Conservation (phyloP, 2,113 vertebrate genomes). For the Pterocles orientalis region DNA sequence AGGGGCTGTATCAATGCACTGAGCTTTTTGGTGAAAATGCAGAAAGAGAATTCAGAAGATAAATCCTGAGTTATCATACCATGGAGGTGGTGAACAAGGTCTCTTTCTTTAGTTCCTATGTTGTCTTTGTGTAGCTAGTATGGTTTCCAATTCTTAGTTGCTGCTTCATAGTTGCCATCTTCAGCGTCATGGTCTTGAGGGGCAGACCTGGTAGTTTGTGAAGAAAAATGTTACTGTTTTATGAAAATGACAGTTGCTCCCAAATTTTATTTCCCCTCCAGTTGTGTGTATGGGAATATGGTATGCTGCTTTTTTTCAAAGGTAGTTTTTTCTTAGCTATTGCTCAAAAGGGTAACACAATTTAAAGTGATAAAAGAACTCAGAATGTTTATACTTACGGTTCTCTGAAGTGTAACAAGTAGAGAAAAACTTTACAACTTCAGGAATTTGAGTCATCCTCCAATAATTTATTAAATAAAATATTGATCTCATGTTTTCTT, state of each 20-base stretch:
- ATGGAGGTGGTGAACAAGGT: not conserved
- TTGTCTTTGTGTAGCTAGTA: not conserved
- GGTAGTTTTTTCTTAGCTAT: not conserved
- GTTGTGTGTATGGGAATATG: not conserved
- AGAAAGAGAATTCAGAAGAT: not conserved
- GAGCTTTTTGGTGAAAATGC: not conserved
- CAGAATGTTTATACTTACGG: not conserved
- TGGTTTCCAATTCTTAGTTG: not conserved
- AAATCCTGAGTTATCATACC: not conserved
- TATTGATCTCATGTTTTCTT: not conserved
- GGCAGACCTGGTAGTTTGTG: not conserved
- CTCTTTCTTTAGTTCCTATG: not conserved
- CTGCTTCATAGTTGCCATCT: not conserved
- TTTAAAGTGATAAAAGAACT: not conserved
- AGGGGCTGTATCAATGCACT: not conserved
- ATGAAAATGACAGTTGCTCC: not conserved
- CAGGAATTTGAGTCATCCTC: not conserved
- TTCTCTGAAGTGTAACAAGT: not conserved
- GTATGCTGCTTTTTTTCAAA: not conserved
- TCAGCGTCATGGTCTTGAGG: not conserved
- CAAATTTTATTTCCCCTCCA: not conserved
- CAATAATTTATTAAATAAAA: slow-evolving; percentile 22
- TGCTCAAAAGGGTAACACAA: not conserved
- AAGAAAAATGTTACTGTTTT: not conserved
- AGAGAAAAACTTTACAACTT: not conserved